Conservation (phyloP, 1,140 invertebrate genomes). For the Apocrypta bakeri region DNA sequence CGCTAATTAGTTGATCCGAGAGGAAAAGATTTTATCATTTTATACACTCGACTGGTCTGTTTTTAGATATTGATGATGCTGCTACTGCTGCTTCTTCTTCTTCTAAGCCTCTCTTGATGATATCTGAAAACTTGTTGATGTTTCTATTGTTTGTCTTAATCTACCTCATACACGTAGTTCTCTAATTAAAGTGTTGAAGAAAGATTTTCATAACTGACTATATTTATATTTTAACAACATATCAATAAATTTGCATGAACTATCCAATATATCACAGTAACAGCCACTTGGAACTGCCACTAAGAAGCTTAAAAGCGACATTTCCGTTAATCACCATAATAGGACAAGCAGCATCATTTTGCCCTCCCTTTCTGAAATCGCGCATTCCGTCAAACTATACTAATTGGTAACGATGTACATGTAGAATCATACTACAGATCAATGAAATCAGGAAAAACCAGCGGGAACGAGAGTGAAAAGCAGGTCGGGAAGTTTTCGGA, state of each 20-base stretch:
- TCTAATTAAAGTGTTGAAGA: no score
- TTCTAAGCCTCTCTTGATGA: background rate
- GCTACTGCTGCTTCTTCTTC: no score
- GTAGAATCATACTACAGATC: slow-evolving; percentile 27
- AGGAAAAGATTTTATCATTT: slow-evolving; percentile 38
- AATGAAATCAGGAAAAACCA: slow-evolving; percentile 12
- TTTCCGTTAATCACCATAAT: slow-evolving; percentile 33
- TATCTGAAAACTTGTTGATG: background rate
- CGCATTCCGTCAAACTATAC: background rate
- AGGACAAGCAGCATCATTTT: slow-evolving; percentile 17
- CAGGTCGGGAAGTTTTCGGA: background rate
- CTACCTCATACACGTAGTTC: no score
- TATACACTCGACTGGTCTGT: background rate
- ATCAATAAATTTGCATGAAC: slow-evolving; percentile 8
- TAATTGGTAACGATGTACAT: slow-evolving; percentile 27
- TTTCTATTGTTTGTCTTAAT: background rate
- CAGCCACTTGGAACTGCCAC: slow-evolving; percentile 24
- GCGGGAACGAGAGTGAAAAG: background rate
- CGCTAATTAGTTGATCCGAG: slow-evolving; percentile 38
- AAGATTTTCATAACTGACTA: no score
- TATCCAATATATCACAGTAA: background rate
- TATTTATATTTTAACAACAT: no score
- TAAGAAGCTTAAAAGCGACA: background rate
- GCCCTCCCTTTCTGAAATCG: background rate
- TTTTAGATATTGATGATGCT: no score